Base-by-base conservation (phyloP, 2,888 invertebrate species). In the Patella ulyssiponensis region DNA sequence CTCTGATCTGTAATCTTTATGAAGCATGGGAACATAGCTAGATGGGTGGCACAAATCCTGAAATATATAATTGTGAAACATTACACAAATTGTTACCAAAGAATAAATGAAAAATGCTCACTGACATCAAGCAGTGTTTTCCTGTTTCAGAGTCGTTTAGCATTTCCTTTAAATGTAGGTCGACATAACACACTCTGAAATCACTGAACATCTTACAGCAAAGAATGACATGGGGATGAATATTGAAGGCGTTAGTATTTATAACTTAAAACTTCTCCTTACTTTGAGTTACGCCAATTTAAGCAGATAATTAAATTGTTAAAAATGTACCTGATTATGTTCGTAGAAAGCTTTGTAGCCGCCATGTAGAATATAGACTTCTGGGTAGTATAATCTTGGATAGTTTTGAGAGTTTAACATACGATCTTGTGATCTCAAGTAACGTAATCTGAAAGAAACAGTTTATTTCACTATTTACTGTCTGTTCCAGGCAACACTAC, bases 341-440 rank as follows among this genome's bases (percentile, higher is more conserved):
- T 94, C 93, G 91, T 94, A 97, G 93, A 98, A 98, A 52, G 94
- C 94, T 88, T 96, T 95, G 92, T 97, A n/a, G n/a, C n/a, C n/a
- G n/a, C n/a, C n/a, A n/a, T n/a, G n/a, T n/a, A 97, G 93, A 1
- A 98, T 93, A 92, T 98, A 98, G 2, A 97, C 93, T 92, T 98
- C 98, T 0, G 98, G 98, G 93, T 96, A 97, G 89, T 95, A 93
- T 0, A 98, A 93, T 0, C 94, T 93, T 0, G 98, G n/a, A n/a
- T n/a, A n/a, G n/a, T n/a, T n/a, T n/a, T n/a, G n/a, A n/a, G n/a
- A n/a, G n/a, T n/a, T n/a, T n/a, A n/a, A n/a, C n/a, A n/a, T n/a
- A n/a, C n/a, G n/a, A n/a, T n/a, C n/a, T n/a, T n/a, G n/a, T n/a
- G n/a, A n/a, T n/a, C n/a, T n/a, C n/a, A n/a, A n/a, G n/a, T n/a